Evolutionary conservation across 2,797 vertebrate species (phyloP), one percentile per base, ranked within the genome.

Genomic region (Chelmon rostratus): DNA sequence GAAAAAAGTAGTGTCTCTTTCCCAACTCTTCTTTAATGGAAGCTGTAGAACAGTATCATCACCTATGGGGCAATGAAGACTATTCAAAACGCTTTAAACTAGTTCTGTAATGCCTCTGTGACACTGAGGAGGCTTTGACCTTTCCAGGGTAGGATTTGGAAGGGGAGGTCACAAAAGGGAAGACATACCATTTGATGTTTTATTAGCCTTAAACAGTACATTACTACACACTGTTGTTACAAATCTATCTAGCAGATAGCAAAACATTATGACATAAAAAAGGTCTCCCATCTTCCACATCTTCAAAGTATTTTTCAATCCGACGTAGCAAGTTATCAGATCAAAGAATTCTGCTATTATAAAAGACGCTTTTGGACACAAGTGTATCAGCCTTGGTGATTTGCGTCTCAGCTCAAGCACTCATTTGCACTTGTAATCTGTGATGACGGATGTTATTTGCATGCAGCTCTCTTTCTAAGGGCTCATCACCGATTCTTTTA

Each of bases 321-420:
- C 2, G 35, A 33, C 19, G 31, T 8, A 56, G 11, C 16, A 19
- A 23, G n/a, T 62, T 21, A 47, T 54, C 15, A 23, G 38, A 68
- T 86, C 25, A 86, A 79, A 67, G 21, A 37, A 21, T 3, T 11
- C 10, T 46, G 6, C 23, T 38, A 25, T 50, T 52, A 11, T 18
- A n/a, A 46, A 47, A 57, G 28, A 49, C 40, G 21, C 35, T 50
- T 38, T 0, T 58, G 16, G 33, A 58, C 50, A 62, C 28, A 5
- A 63, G 47, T 12, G 35, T 2, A 3, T 46, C 54, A 53, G 37
- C 56, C 37, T 58, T 73, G 63, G 31, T 11, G 52, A 46, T 40
- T 9, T 7, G 8, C 23, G 40, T 56, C 42, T 28, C 13, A 31
- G 47, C 62, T 50, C 13, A 12, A 42, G n/a, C 13, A 1, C 25